Conservation (phyloP, 2,888 invertebrate species). For the Ornithoptera priamus region DNA sequence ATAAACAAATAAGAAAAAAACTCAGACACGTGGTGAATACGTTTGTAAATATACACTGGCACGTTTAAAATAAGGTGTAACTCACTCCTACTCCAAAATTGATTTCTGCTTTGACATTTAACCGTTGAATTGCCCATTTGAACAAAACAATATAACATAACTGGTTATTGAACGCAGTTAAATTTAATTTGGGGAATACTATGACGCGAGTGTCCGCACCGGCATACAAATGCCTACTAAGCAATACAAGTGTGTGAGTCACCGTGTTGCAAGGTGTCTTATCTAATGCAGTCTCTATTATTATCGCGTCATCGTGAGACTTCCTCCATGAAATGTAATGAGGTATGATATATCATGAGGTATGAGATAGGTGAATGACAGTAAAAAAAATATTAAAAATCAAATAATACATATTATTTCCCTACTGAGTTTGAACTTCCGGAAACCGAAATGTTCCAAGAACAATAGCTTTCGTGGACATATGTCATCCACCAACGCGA, state of each 20-base stretch:
- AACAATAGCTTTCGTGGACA: too few relatives aligned
- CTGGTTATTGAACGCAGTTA: constrained; percentile 44
- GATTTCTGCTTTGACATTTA: constrained; percentile 53
- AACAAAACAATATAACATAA: constrained; percentile 54
- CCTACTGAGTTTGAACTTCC: too few relatives aligned
- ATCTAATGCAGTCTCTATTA: constrained; percentile 55
- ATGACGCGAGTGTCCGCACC: constrained; percentile 51
- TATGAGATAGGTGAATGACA: constrained; percentile 23
- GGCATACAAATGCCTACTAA: constrained; percentile 68
- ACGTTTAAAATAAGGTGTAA: constrained; percentile 36
- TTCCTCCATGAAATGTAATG: constrained; percentile 47
- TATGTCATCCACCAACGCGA: too few relatives aligned
- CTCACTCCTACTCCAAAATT: constrained; percentile 65
- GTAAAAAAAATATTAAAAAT: too few relatives aligned
- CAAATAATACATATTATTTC: too few relatives aligned
- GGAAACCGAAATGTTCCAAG: too few relatives aligned
- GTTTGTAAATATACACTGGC: constrained; percentile 55
- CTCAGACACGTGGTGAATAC: constrained; percentile 36
- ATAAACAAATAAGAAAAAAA: constrained; percentile 41
- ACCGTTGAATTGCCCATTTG: constrained; percentile 66
- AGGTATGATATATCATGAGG: neutral
- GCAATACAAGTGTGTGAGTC: constrained; percentile 54
- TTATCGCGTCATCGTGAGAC: constrained; percentile 40
- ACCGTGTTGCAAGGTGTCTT: constrained; percentile 66
- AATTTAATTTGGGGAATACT: constrained; percentile 40